Conservation (phyloP, 2,888 invertebrate species). For the Malthinus seriepunctatus region DNA sequence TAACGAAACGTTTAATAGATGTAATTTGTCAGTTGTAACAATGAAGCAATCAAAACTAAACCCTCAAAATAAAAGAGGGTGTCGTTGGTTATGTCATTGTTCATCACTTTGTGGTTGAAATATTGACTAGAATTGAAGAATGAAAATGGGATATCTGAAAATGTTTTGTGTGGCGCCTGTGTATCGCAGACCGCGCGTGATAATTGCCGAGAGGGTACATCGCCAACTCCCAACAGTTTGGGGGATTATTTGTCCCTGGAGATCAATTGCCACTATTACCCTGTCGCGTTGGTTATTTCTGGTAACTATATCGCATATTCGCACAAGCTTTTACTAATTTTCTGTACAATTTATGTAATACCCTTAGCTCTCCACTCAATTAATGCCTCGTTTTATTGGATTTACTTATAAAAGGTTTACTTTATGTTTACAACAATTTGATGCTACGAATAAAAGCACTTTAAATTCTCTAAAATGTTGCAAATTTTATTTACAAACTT, state of each 20-base stretch:
- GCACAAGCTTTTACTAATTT: conserved; percentile 39
- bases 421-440: not conserved
- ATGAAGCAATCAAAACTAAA: conserved; percentile 30
- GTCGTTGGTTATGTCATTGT: conserved; percentile 6
- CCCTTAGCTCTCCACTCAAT: conserved; percentile 19
- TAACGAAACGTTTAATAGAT: conserved; percentile 26
- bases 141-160: conserved; percentile 33
- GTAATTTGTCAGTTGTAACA: conserved; percentile 36
- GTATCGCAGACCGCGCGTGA: conserved; percentile 42
- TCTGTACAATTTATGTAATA: conserved; percentile 40
- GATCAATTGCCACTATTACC: conserved; percentile 54
- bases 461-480: too few species aligned
- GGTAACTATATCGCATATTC: conserved; percentile 36
- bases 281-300: conserved; percentile 49
- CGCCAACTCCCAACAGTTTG: conserved; percentile 48
- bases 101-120: conserved; percentile 13
- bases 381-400: conserved; percentile 1
- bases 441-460: too few species aligned
- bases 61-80: conserved; percentile 1
- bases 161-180: conserved; percentile 34
- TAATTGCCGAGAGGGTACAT: conserved; percentile 49
- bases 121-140: conserved; percentile 22
- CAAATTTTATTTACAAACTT: too few species aligned
- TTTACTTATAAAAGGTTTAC: not conserved
- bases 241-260: conserved; percentile 52